Base-by-base conservation (phyloP, 35 echinoderm and acorn worm genomes). In the Amphiura filiformis region DNA sequence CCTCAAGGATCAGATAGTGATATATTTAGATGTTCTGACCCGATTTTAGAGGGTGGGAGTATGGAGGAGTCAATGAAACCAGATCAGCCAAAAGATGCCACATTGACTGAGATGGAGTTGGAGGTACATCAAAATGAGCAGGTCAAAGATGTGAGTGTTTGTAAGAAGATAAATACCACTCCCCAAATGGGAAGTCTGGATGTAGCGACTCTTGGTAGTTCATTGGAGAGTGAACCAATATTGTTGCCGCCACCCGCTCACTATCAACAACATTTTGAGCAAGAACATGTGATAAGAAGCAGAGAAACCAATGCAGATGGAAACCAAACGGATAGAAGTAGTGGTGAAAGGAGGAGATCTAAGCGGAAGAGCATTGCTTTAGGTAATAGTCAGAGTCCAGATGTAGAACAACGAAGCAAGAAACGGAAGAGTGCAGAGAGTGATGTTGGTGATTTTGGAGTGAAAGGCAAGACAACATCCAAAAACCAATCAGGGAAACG, bases 191-290 rank as follows among this genome's bases (percentile, higher is more conserved):
- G 56, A 42, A 44, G 80, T 33, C 22, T 26, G n/a, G 40, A 82
- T 26, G 32, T 42, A 42, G 37, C 80, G 22, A 20, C 34, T 34
- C 22, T 2, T 82, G 17, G 37, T 26, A 82, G 39, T 42, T 39
- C 38, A 1, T 82, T 82, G 30, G 52, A 85, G 35, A 85, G 83
- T 85, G 83, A 85, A 65, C 39, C 35, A 20, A 15, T 85, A 56
- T 40, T 85, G 23, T 31, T 85, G 7, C 23, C 83, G 33, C 83
- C 83, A 61, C 83, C 83, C 26, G 33, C 13, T 65, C 83, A 85
- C 37, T 85, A 85, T 70, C 83, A 64, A 28, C 20, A 85, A 65
- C 39, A 32, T 40, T 75, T 85, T 37, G n/a, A 13, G 23, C 3
- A 12, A 64, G 37, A 17, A 32, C 35, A 34, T 2, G 34, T 47